These are phyloP conservation scores for Vollenhovia emeryi DNA, from an alignment of 1,140 invertebrate genomes.

Conservation along the genomic window DNA sequence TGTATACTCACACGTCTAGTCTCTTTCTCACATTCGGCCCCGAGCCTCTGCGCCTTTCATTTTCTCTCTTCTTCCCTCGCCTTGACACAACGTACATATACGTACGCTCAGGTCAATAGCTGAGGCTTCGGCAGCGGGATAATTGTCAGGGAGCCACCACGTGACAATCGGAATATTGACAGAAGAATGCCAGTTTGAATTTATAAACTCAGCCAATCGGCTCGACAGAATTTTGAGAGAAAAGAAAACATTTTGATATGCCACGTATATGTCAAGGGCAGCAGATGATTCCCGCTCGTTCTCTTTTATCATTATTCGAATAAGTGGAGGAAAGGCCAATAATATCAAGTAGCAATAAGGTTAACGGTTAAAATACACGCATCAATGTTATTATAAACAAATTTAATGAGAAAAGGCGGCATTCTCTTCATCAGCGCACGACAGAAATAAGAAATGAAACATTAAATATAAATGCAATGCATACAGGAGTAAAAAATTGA, in stretches of 20 bases:
- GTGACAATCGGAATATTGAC: neutral
- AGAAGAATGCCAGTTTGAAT: neutral
- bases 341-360: too few species aligned
- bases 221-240: neutral
- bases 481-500: too few species aligned
- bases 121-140: neutral
- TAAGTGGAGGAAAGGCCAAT: too few species aligned
- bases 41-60: neutral
- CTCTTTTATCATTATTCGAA: too few species aligned
- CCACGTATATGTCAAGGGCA: too few species aligned
- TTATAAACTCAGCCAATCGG: neutral
- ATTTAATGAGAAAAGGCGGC: too few species aligned
- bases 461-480: too few species aligned
- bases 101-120: neutral
- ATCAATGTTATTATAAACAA: too few species aligned
- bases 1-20: neutral
- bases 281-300: too few species aligned
- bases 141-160: neutral
- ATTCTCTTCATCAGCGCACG: too few species aligned
- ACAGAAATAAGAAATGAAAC: too few species aligned
- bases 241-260: neutral
- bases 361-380: too few species aligned
- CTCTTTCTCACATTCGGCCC: neutral
- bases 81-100: neutral
- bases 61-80: neutral